Conservation (phyloP, 1,140 invertebrate species). For the Delia radicum region DNA sequence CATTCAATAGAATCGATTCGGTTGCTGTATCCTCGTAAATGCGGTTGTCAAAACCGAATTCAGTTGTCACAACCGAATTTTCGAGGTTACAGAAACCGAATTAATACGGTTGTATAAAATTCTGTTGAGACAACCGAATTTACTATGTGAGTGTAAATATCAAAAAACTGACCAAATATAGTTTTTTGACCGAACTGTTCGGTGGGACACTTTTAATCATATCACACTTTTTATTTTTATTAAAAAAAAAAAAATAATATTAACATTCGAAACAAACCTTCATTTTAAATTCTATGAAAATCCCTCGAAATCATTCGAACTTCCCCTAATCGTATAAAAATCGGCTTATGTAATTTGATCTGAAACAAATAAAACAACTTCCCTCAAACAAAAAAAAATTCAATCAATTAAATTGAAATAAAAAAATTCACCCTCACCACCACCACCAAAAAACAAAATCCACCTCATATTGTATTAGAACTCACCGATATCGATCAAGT, state of each 20-base stretch:
- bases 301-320: background rate
- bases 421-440: constrained; percentile 24
- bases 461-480: constrained; percentile 35
- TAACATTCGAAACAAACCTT: background rate
- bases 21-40: too few relatives aligned
- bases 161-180: too few relatives aligned
- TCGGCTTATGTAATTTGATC: background rate
- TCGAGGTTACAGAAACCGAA: too few relatives aligned
- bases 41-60: too few relatives aligned
- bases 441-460: background rate
- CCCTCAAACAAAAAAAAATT: constrained; percentile 29
- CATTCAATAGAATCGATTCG: too few relatives aligned
- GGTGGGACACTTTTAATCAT: too few relatives aligned
- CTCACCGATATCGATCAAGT: constrained; percentile 79
- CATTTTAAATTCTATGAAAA: background rate
- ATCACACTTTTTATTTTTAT: background rate
- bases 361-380: background rate
- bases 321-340: constrained; percentile 12
- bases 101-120: too few relatives aligned
- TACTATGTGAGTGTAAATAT: too few relatives aligned
- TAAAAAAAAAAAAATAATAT: background rate
- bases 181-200: too few relatives aligned
- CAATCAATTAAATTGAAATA: background rate
- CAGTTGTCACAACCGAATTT: too few relatives aligned
- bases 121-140: too few relatives aligned